Evolutionary conservation across 92 coral and sea anemone species (phyloP), one percentile per base, ranked within the genome.

Genomic region (Porites lobata): DNA sequence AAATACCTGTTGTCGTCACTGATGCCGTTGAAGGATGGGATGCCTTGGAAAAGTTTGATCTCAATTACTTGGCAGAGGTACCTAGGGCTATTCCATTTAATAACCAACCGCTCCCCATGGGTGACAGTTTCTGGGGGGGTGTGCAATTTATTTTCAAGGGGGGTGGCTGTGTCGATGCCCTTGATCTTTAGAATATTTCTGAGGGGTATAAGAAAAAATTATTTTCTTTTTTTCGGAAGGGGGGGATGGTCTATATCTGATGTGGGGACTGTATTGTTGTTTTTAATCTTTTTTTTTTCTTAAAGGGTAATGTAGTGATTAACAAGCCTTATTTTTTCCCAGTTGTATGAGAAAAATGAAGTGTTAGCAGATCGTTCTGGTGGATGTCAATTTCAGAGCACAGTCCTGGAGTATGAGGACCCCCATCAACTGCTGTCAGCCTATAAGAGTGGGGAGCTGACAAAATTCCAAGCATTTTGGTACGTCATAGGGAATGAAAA

Each of bases 11-110:
- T 6, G 80, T 98, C 47, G 91, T 98, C 78, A 89, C 80, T 32
- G 99, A 98, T 94, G 98, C 98, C 8, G 91, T 90, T 24, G 93
- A 87, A 22, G 85, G 86, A 62, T 98, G 99, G 99, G 88, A 88
- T 20, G 94, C 96, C 24, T 59, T 92, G 75, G 84, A 94, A n/a
- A 86, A 86, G 59, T 98, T 98, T 78, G 86, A 80, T 76, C 51
- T 95, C 9, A 89, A 87, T 52, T 94, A 86, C 78, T 85, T 98
- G 24, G 86, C 94, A 51, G 86, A 95, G 98, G 99, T 98, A 81
- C 5, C 47, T 38, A 38, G 47, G 47, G 47, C 47, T 6, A 38
- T 38, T 38, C 47, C 6, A 38, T 38, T 38, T 38, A 38, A 38
- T 38, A 38, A 3, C 47, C 47, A 38, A 38, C 5, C 47, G 0